Conservation (phyloP, 2,888 invertebrate genomes). For the Vanessa cardui region DNA sequence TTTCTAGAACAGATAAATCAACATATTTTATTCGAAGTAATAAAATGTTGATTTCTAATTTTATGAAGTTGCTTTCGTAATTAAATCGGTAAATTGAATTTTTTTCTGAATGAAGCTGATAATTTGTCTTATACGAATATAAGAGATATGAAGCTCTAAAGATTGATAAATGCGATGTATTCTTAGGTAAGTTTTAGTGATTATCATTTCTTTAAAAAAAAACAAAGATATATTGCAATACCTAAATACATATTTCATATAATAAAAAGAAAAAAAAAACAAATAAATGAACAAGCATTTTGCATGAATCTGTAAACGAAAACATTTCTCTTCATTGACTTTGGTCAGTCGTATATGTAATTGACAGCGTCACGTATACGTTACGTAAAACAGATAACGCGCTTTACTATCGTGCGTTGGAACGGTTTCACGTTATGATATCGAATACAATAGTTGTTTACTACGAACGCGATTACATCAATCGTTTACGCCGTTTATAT, state of each 20-base stretch:
- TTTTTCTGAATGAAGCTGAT: too few species aligned
- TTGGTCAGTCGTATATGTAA: background rate
- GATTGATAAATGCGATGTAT: background rate
- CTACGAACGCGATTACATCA: slow-evolving; percentile 41
- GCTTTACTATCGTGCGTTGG: slow-evolving; percentile 8
- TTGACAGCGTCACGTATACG: background rate
- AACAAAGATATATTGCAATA: too few species aligned
- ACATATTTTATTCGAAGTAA: background rate
- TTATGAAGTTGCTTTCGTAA: too few species aligned
- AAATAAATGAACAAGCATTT: background rate
- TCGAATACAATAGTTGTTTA: slow-evolving; percentile 33
- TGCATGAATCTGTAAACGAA: background rate
- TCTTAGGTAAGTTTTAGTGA: background rate
- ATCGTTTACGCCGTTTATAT: slow-evolving; percentile 45
- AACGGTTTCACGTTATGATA: slow-evolving; percentile 16
- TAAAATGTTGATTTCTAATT: slow-evolving; percentile 1
- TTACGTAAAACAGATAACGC: slow-evolving; percentile 22
- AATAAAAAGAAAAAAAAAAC: background rate
- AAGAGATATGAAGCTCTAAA: background rate
- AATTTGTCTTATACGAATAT: background rate
- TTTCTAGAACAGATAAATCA: too few species aligned
- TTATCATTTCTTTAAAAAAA: too few species aligned
- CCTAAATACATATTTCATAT: too few species aligned
- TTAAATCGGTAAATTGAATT: too few species aligned
- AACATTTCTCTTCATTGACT: background rate